Conservation (phyloP, 2,113 vertebrate species). For the Mesocricetus auratus region DNA sequence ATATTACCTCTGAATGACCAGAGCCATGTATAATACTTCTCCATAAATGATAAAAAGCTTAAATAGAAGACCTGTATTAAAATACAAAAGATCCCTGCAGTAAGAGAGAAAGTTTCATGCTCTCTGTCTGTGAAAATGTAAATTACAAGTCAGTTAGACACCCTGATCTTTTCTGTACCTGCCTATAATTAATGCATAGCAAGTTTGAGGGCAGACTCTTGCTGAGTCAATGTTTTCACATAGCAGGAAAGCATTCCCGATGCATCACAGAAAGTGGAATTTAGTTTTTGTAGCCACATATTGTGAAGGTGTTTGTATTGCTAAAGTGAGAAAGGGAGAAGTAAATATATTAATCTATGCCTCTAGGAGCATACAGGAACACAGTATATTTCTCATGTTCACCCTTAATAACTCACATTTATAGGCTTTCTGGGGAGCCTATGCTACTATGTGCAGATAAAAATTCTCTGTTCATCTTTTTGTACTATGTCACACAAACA, state of each 20-base stretch:
- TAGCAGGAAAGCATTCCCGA: not conserved
- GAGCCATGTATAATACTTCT: not conserved
- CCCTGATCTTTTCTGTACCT: no score
- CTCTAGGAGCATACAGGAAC: not conserved
- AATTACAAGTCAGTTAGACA: rapidly evolving
- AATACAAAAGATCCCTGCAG: not conserved
- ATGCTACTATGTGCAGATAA: not conserved
- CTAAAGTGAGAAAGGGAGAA: conserved; percentile 19
- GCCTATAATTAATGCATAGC: no score
- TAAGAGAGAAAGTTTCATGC: not conserved
- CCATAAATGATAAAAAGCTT: not conserved
- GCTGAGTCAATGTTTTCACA: not conserved
- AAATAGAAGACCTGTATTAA: not conserved
- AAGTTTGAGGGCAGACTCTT: not conserved
- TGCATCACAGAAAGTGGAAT: not conserved
- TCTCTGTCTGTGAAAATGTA: not conserved
- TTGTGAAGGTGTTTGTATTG: not conserved
- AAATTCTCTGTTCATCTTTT: not conserved
- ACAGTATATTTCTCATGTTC: not conserved
- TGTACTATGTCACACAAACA: not conserved
- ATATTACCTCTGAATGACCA: not conserved
- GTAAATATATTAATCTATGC: not conserved
- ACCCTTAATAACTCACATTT: not conserved
- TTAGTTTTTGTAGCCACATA: not conserved
- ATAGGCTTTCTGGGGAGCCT: not conserved